Evolutionary conservation across 2,113 vertebrate genomes (phyloP), one percentile per base, ranked within the genome.

Genomic region (Microtus montanus): DNA sequence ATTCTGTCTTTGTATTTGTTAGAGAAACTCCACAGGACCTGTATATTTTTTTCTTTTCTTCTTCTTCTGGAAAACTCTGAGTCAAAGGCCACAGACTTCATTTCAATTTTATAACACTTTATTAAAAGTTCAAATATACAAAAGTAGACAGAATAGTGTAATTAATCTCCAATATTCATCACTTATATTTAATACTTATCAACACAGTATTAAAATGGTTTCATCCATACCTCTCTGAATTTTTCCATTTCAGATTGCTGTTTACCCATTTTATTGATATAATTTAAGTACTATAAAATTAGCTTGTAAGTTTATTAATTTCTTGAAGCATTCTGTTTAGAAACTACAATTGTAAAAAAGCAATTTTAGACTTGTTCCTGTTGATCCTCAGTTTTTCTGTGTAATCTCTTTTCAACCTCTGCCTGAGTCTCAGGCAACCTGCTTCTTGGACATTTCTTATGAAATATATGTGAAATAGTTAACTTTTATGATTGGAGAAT

Each of bases 271-370:
- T 54, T 54, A 52, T 52, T 35, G 13, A 1, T 71, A 11, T 74
- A 64, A 74, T 24, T 78, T 83, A 91, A 73, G 5, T 87, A 24
- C 11, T 26, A 41, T 66, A 88, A 90, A 89, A 95, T 90, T 54
- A 85, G 68, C 49, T 85, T 52, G 0, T 87, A 47, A 71, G 24
- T 41, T 0, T 82, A n/a, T 47, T 54, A 61, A 87, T 17, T 66
- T 38, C 58, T 90, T 86, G 41, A 84, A 33, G 47, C 47, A 52
- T 7, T 35, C 47, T 10, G 54, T 80, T 54, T 61, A 88, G 28
- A 78, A 44, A 79, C 26, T 58, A 14, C 4, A 71, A 78, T 28
- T 38, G 3, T 68, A 35, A 66, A 6, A 83, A 19, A 3, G 0
- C 0, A 41, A 7, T 71, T 70, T 91, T 74, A 44, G 9, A 78